Evolutionary conservation across 2,113 vertebrate genomes (phyloP), one percentile per base, ranked within the genome.

Genomic region (Columba livia): DNA sequence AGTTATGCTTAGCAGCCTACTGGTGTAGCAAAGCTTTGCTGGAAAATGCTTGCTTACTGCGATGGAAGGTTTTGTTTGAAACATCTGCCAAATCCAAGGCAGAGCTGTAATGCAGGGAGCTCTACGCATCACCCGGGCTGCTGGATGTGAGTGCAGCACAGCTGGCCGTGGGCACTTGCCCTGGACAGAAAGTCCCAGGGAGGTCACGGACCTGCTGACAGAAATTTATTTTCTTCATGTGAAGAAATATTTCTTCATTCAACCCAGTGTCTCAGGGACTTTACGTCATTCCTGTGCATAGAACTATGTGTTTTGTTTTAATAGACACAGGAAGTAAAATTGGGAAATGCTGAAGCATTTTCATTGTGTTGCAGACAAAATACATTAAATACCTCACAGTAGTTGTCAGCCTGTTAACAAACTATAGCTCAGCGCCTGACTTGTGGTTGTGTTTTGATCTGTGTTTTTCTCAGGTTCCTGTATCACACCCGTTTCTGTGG

Each of bases 351-450:
- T 80, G 1, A 85, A 79, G 58, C 17, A 8, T 89, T 79, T 89
- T 71, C n/a, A 47, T 72, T 87, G 65, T 78, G 36, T 66, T 74
- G 51, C 26, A 79, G 65, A 67, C 47, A 89, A 82, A 95, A 91
- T 83, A 47, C 19, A 14, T 71, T 40, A 79, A 82, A 58, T 94
- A 50, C 48, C 42, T 88, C 66, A 28, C 2, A 14, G 15, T 21
- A 69, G 31, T 50, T 81, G 77, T 91, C 69, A 81, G 65, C 32
- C 42, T 66, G 6, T 71, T 79, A 50, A 48, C 29, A 62, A 47
- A 50, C 64, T 62, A 25, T 77, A 84, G 40, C 57, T 12, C 32
- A 85, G 28, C n/a, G 50, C 31, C 60, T 80, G 80, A 66, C 36
- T 64, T 86, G 67, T 54, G 58, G 21, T 36, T 86, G 51, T 94